Conservation (phyloP, 2,888 invertebrate species). For the Rhorus exstirpatorius region DNA sequence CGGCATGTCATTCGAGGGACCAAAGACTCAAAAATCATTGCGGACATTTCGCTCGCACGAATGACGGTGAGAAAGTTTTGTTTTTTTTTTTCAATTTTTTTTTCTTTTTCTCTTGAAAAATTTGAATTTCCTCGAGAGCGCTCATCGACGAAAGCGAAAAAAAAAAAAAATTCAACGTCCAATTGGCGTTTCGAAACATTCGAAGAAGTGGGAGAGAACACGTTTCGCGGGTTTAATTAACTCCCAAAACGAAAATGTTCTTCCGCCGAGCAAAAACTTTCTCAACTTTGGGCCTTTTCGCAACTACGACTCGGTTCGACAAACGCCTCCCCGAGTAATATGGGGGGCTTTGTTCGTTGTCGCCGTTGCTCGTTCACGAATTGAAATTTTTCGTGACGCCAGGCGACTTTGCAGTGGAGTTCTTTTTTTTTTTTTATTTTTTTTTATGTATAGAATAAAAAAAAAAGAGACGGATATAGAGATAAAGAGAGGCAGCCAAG, state of each 20-base stretch:
- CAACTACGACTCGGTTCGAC: slow-evolving; percentile 1
- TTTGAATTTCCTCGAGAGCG: slow-evolving; percentile 9
- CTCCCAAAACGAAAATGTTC: too few relatives aligned
- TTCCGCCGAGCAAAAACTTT: slow-evolving; percentile 2
- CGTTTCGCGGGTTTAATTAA: not conserved
- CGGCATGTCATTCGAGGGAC: slow-evolving; percentile 39
- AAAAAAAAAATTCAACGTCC: slow-evolving; percentile 14
- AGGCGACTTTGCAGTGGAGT: slow-evolving; percentile 10
- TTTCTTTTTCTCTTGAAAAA: not conserved
- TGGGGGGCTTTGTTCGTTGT: not conserved
- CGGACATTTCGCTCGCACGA: slow-evolving; percentile 42
- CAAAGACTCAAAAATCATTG: slow-evolving; percentile 35
- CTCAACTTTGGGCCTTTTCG: slow-evolving; percentile 19
- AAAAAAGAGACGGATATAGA: not conserved
- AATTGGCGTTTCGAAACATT: too few relatives aligned
- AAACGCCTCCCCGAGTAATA: not conserved
- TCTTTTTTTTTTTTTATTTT: too few relatives aligned
- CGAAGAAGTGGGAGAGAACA: not conserved
- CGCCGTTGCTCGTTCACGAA: slow-evolving; percentile 2
- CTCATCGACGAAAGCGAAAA: not conserved
- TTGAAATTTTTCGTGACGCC: slow-evolving; percentile 7
- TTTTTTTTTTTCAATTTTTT: not conserved
- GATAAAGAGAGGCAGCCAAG: not conserved
- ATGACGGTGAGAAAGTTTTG: slow-evolving; percentile 21
- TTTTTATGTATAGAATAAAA: slow-evolving; percentile 24